A percentile compares a stretch with the other conserved stretches of the same genome.
phyloP scores from a whole-genome alignment of 2,113 vertebrate genomes.

The Proteles cristata region DNA sequence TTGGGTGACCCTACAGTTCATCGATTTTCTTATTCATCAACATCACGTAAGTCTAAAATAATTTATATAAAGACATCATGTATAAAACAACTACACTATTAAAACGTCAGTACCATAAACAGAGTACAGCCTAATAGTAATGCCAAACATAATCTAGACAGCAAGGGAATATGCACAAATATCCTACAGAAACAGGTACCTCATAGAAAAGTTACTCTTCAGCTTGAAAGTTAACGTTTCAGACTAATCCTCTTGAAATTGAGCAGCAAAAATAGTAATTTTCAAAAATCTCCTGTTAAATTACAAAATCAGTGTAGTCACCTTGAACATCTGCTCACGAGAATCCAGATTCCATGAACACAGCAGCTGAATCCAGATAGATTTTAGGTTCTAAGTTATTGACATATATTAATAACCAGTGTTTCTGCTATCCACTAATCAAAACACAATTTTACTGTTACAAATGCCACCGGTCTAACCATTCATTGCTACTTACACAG shows the following conservation, averaged over 20 bases:
- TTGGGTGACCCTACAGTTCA: background rate
- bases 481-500: constrained; percentile 32
- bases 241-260: constrained; percentile 34
- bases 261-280: constrained; percentile 34
- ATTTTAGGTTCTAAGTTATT: constrained; percentile 40
- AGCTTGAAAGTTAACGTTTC: constrained; percentile 44
- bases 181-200: background rate
- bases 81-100: constrained; percentile 46
- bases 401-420: background rate
- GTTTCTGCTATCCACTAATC: constrained; percentile 45
- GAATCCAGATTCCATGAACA: constrained; percentile 47
- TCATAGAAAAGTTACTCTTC: constrained; percentile 17
- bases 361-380: constrained; percentile 20
- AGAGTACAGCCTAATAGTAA: background rate
- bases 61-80: background rate
- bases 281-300: background rate
- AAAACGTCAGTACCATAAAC: constrained; percentile 11
- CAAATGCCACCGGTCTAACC: constrained; percentile 20
- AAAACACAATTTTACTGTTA: constrained; percentile 52
- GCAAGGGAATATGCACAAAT: background rate
- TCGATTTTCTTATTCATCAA: constrained; percentile 3
- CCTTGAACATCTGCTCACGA: constrained; percentile 29
- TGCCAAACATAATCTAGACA: background rate
- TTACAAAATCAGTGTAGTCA: constrained; percentile 28
- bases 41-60: background rate